A percentile compares a stretch with the other conserved stretches of the same genome.
Conservation (phyloP, 2,113 vertebrate genomes). For the Nerophis ophidion region DNA sequence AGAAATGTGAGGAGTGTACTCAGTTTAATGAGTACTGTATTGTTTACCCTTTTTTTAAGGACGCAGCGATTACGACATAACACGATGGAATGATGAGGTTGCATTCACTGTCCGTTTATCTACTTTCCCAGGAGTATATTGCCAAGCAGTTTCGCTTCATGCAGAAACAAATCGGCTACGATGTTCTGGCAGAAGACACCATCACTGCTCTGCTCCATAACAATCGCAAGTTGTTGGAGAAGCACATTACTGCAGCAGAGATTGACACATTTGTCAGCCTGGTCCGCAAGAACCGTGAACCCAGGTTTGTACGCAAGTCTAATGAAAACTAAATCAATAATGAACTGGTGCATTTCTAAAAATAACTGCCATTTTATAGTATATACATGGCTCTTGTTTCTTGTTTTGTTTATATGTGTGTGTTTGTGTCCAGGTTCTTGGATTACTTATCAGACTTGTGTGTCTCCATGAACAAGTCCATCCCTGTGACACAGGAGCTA, state of each 20-base stretch:
- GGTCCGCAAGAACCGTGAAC: slow-evolving; percentile 97
- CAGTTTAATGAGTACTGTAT: no score
- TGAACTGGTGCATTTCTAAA: neutral
- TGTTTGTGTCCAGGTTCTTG: slow-evolving; percentile 78
- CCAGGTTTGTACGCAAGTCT: slow-evolving; percentile 75
- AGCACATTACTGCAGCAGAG: slow-evolving; percentile 96
- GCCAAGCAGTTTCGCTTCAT: slow-evolving; percentile 99
- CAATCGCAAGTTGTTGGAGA: slow-evolving; percentile 95
- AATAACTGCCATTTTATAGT: neutral
- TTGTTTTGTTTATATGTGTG: neutral
- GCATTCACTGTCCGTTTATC: slow-evolving; percentile 1
- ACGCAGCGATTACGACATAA: neutral
- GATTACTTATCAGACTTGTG: slow-evolving; percentile 97
- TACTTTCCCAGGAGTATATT: slow-evolving; percentile 85
- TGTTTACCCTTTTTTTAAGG: no score
- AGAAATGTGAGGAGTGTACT: no score
- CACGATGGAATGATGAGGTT: neutral
- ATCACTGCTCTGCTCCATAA: slow-evolving; percentile 97
- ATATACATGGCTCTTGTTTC: neutral
- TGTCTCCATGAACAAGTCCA: slow-evolving; percentile 98
- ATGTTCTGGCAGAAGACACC: slow-evolving; percentile 96
- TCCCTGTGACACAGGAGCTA: slow-evolving; percentile 96
- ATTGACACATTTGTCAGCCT: slow-evolving; percentile 97
- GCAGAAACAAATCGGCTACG: slow-evolving; percentile 99
- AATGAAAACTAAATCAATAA: neutral